Conservation (phyloP, 2,888 invertebrate genomes). For the Ctenicera cuprea region DNA sequence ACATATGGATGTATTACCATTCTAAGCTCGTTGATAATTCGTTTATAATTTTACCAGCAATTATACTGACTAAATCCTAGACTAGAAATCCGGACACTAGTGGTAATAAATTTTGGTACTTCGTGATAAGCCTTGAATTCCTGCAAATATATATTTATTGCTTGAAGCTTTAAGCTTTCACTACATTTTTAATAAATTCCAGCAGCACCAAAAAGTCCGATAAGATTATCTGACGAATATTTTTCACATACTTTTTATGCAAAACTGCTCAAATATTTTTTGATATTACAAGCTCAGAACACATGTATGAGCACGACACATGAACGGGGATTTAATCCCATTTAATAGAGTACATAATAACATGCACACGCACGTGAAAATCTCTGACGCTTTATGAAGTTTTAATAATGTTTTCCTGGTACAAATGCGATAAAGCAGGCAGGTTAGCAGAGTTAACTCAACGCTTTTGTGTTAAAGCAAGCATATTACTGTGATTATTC, state of each 20-base stretch:
- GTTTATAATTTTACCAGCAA: too few species aligned
- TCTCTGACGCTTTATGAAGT: conserved; percentile 33
- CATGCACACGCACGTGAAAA: conserved; percentile 42
- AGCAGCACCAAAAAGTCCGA: too few species aligned
- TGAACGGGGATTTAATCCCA: conserved; percentile 25
- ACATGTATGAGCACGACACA: conserved; percentile 16
- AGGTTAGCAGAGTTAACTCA: conserved; percentile 31
- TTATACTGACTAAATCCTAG: too few species aligned
- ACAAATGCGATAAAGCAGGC: conserved; percentile 37
- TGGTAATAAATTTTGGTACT: too few species aligned
- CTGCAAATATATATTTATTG: too few species aligned
- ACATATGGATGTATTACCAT: too few species aligned
- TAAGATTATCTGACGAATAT: not conserved
- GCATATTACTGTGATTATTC: conserved; percentile 14
- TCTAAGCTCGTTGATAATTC: too few species aligned
- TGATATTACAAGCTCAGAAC: conserved; percentile 9
- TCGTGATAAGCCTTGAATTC: too few species aligned
- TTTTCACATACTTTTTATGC: not conserved
- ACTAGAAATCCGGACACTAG: too few species aligned
- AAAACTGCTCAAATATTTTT: conserved; percentile 1
- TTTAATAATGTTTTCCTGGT: conserved; percentile 39
- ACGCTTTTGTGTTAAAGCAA: conserved; percentile 34
- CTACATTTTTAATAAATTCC: too few species aligned
- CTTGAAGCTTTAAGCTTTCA: too few species aligned
- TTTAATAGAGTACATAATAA: conserved; percentile 40